Evolutionary conservation across 2,797 vertebrate genomes (phyloP), one percentile per base, ranked within the genome.

Genomic region (Coregonus suidteri): DNA sequence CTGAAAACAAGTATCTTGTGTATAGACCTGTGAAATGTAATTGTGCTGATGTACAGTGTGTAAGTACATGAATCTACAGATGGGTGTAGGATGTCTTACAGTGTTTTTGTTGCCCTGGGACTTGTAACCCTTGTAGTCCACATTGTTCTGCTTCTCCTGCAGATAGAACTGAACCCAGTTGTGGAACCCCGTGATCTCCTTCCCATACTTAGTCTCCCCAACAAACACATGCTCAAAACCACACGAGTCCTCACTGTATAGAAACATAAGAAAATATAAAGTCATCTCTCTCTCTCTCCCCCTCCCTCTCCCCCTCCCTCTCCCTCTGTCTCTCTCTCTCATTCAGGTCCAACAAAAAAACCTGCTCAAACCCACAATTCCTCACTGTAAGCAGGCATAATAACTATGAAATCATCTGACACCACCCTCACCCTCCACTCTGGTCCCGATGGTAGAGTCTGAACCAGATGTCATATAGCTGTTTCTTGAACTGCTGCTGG

Each of bases 91-190:
- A 2, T 74, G 31, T 62, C 93, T 92, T 89, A 96, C 95, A 66
- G 87, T 93, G 59, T 86, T 87, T 89, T 95, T 95, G 75, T 94
- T 93, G 76, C 82, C 91, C 69, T 77, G 86, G 65, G 93, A 83
- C 82, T 94, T 91, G 6, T 94, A 96, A 71, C 94, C 96, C 83
- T 96, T 95, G 83, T 95, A 96, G 88, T 94, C 95, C 1, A 96
- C 88, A 25, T 91, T 81, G 0, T 85, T 76, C 0, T 6, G 78
- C 74, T 95, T 97, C 79, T 96, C 95, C 88, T 95, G 94, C 80
- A 95, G 92, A 90, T 96, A 96, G 91, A 97, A 95, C 86, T 95
- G 94, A 73, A 97, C 88, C 95, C 95, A 96, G 91, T 97, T 97
- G 87, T 97, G 96, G 20, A 97, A 91, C 73, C 95, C 96, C 81